A percentile compares a stretch with the other conserved stretches of the same genome.
Conservation (phyloP, 37 sponge, comb jelly and placozoan species). For the Tethya wilhelma region DNA sequence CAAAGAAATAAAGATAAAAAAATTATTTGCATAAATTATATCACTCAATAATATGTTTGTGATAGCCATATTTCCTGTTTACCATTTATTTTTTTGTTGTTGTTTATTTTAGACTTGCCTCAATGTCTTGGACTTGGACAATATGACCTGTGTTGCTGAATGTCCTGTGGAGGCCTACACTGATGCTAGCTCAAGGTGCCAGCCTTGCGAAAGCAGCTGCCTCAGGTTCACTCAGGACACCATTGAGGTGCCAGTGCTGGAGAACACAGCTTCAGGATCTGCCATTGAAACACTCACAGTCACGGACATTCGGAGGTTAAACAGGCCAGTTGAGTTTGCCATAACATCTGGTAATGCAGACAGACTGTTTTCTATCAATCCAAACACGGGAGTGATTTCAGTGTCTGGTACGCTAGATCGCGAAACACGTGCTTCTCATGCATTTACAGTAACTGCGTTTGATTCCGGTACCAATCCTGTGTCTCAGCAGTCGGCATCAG, state of each 20-base stretch:
- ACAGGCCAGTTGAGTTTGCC: slow-evolving; percentile 44
- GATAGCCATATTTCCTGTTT: too few species aligned
- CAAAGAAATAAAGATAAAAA: neutral
- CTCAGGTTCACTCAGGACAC: slow-evolving; percentile 25
- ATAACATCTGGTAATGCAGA: slow-evolving; percentile 41
- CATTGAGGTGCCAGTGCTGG: slow-evolving; percentile 11
- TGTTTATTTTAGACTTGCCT: slow-evolving; percentile 59
- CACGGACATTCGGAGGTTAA: slow-evolving; percentile 27
- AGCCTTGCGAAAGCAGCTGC: slow-evolving; percentile 43
- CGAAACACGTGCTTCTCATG: slow-evolving; percentile 31
- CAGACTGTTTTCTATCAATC: slow-evolving; percentile 25
- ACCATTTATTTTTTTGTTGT: too few species aligned
- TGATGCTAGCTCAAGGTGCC: slow-evolving; percentile 37
- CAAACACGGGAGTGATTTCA: slow-evolving; percentile 14
- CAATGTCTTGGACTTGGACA: slow-evolving; percentile 43
- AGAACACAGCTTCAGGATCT: slow-evolving; percentile 4
- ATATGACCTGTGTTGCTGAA: slow-evolving; percentile 51
- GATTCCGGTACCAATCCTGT: slow-evolving; percentile 22
- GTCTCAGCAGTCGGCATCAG: slow-evolving; percentile 48
- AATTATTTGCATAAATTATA: too few species aligned
- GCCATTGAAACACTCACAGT: slow-evolving; percentile 4
- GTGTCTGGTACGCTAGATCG: slow-evolving; percentile 36
- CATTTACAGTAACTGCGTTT: slow-evolving; percentile 46
- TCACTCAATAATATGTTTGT: too few species aligned
- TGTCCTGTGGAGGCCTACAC: slow-evolving; percentile 54